Conservation (phyloP, 2,888 invertebrate species). For the Arrhopalites spinosus region DNA sequence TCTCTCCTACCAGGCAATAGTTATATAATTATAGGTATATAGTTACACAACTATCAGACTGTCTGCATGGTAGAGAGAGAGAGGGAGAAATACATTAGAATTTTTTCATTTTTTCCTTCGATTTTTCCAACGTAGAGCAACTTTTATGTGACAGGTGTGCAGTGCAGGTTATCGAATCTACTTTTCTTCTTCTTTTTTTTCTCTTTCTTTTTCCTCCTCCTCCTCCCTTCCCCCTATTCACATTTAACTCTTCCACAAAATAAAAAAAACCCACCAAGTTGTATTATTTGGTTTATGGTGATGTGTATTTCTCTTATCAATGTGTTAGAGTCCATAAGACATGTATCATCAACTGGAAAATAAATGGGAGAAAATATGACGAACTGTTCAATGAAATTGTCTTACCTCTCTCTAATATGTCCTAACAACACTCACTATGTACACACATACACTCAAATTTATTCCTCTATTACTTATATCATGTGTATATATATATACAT, state of each 20-base stretch:
- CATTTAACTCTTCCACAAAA: constrained; percentile 31
- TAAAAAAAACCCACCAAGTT: constrained; percentile 27
- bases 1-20: no score
- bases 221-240: constrained; percentile 23
- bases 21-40: no score
- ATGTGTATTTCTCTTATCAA: constrained; percentile 3
- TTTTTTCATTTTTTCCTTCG: constrained; percentile 16
- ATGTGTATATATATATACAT: no score
- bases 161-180: constrained; percentile 27
- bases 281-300: constrained; percentile 25
- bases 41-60: no score
- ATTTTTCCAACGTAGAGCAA: constrained; percentile 26
- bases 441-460: no score
- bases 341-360: not conserved
- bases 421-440: no score
- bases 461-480: no score
- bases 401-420: no score
- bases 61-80: no score
- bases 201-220: constrained; percentile 17
- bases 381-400: not conserved
- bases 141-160: constrained; percentile 39
- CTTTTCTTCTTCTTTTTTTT: constrained; percentile 23
- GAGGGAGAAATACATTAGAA: constrained; percentile 4
- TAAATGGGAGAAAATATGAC: constrained; percentile 3
- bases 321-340: not conserved